Conservation (phyloP, 2,797 vertebrate genomes). For the Sphaeramia orbicularis region DNA sequence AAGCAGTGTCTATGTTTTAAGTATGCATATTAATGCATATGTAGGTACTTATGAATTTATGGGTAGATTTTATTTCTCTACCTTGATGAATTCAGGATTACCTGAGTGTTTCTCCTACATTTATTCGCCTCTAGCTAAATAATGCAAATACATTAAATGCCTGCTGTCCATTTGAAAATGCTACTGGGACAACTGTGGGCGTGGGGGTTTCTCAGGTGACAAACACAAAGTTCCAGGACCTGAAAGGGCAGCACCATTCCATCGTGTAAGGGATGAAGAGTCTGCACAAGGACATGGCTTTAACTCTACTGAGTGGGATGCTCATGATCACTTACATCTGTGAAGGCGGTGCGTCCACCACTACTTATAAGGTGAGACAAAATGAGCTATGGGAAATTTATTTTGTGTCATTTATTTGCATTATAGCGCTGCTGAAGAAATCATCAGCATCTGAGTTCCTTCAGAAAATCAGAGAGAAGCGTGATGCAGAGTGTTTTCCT, state of each 20-base stretch:
- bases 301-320: constrained; percentile 68
- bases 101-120: not conserved
- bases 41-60: no score
- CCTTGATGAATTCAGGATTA: no score
- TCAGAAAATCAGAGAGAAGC: constrained; percentile 67
- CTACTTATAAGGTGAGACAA: constrained; percentile 12
- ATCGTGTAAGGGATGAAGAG: constrained; percentile 47
- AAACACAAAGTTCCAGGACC: constrained; percentile 56
- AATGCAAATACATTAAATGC: constrained; percentile 13
- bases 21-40: no score
- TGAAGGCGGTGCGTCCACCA: constrained; percentile 74
- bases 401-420: constrained; percentile 28
- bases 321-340: constrained; percentile 70
- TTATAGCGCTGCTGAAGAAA: constrained; percentile 76
- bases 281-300: constrained; percentile 65
- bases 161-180: constrained; percentile 19
- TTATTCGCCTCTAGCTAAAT: not conserved
- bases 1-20: no score
- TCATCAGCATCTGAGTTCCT: constrained; percentile 76
- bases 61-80: no score
- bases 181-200: constrained; percentile 48
- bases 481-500: constrained; percentile 67
- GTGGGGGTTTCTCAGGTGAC: constrained; percentile 63
- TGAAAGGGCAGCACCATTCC: constrained; percentile 34
- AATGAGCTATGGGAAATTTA: constrained; percentile 4